Conservation (phyloP, 2,888 invertebrate genomes). For the Thymelicus sylvestris region DNA sequence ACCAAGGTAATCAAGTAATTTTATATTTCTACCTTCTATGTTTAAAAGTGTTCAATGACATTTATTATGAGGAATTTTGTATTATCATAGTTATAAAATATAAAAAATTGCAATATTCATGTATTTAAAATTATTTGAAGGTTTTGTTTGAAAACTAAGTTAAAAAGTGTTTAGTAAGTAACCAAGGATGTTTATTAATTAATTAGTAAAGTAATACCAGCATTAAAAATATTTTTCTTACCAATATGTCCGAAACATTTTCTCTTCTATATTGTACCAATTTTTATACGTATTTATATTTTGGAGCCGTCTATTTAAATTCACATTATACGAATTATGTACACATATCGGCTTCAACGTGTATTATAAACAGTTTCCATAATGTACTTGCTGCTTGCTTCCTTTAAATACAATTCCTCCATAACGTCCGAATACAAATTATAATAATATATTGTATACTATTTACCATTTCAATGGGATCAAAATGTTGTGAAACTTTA, state of each 20-base stretch:
- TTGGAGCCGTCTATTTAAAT: not conserved
- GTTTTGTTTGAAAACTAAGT: no score
- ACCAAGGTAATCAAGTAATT: no score
- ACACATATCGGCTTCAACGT: not conserved
- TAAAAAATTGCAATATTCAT: no score
- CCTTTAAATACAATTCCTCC: not conserved
- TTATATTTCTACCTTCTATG: no score
- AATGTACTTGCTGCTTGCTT: not conserved
- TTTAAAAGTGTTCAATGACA: no score
- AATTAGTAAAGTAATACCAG: no score
- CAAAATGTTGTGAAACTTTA: constrained; percentile 7
- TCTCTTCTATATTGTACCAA: not conserved
- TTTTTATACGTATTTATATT: not conserved
- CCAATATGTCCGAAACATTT: not conserved
- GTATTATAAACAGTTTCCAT: not conserved
- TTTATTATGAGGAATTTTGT: no score
- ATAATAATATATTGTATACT: no score
- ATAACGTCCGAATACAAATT: not conserved
- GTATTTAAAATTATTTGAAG: no score
- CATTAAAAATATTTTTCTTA: not conserved
- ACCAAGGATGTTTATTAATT: no score
- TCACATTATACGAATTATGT: not conserved
- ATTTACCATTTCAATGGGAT: not conserved
- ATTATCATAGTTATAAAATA: no score
- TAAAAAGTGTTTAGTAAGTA: no score